These are phyloP conservation scores for Cataglyphis rosenhaueri DNA, from an alignment of 2,888 invertebrate genomes.

Conservation along the genomic window DNA sequence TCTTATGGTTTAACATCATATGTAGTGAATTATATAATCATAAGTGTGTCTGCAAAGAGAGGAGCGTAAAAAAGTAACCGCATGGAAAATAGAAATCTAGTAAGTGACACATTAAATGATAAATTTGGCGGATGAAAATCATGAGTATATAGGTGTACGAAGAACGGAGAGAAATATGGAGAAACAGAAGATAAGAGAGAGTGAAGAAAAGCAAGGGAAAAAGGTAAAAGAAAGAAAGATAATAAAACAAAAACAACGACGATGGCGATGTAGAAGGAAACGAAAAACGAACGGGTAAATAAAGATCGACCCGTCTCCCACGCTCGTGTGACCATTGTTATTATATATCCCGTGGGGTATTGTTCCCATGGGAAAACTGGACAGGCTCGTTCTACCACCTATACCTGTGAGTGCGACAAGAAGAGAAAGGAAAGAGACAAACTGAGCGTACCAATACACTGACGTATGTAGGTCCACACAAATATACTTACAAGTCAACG, in stretches of 20 bases:
- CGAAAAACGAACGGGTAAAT: conserved; percentile 77
- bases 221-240: conserved; percentile 23
- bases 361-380: conserved; percentile 83
- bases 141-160: conserved; percentile 6
- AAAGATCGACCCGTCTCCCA: conserved; percentile 81
- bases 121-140: conserved; percentile 67
- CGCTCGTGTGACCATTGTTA: conserved; percentile 80
- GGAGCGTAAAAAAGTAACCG: neutral
- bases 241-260: conserved; percentile 41
- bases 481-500: conserved; percentile 34
- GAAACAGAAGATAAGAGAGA: conserved; percentile 46
- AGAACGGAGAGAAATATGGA: conserved; percentile 22
- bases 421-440: conserved; percentile 49
- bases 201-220: conserved; percentile 41
- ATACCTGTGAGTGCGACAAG: conserved; percentile 58
- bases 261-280: conserved; percentile 54
- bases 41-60: neutral
- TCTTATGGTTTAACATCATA: neutral
- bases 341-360: conserved; percentile 81
- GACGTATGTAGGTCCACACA: conserved; percentile 55
- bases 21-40: neutral
- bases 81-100: neutral
- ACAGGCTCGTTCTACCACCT: conserved; percentile 80
- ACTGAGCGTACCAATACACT: conserved; percentile 39
- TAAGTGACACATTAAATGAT: conserved; percentile 57